Evolutionary conservation across 2,888 invertebrate species (phyloP).

Genomic region (Pammene fasciana): DNA sequence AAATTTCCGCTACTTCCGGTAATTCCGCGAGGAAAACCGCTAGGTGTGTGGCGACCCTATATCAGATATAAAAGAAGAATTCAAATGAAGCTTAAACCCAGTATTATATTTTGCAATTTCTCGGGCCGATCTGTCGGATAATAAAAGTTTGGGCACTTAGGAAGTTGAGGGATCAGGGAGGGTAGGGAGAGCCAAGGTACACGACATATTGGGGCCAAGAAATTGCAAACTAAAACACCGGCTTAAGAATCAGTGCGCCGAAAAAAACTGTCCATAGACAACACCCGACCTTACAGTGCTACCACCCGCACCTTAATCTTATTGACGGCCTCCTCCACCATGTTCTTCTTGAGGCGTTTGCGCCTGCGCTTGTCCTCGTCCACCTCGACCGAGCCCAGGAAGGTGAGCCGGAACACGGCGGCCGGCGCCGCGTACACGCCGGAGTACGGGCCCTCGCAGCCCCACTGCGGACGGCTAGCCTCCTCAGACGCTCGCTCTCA

Average conservation of each 20-base stretch:
- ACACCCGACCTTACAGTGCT: conserved; percentile 13
- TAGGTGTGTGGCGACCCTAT: too few species aligned
- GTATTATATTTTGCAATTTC: too few species aligned
- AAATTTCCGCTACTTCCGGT: too few species aligned
- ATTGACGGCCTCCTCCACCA: conserved; percentile 94
- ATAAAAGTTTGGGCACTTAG: too few species aligned
- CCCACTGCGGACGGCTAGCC: conserved; percentile 77
- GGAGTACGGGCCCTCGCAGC: conserved; percentile 77
- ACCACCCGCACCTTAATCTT: conserved; percentile 89
- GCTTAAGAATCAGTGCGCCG: background rate
- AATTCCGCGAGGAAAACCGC: too few species aligned
- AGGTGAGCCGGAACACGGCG: conserved; percentile 91
- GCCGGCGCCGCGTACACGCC: conserved; percentile 85
- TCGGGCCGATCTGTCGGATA: too few species aligned
- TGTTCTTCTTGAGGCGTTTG: conserved; percentile 92
- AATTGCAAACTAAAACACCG: too few species aligned
- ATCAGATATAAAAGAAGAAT: too few species aligned
- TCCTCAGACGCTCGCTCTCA: conserved; percentile 59
- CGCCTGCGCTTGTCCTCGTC: conserved; percentile 91
- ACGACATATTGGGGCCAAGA: too few species aligned
- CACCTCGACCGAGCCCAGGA: conserved; percentile 93
- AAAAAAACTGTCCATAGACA: conserved; percentile 6
- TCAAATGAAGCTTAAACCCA: too few species aligned
- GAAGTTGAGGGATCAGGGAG: too few species aligned
- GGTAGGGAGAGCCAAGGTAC: too few species aligned